Evolutionary conservation across 2,113 vertebrate species (phyloP), one percentile per base, ranked within the genome.

Genomic region (Sturnus vulgaris): DNA sequence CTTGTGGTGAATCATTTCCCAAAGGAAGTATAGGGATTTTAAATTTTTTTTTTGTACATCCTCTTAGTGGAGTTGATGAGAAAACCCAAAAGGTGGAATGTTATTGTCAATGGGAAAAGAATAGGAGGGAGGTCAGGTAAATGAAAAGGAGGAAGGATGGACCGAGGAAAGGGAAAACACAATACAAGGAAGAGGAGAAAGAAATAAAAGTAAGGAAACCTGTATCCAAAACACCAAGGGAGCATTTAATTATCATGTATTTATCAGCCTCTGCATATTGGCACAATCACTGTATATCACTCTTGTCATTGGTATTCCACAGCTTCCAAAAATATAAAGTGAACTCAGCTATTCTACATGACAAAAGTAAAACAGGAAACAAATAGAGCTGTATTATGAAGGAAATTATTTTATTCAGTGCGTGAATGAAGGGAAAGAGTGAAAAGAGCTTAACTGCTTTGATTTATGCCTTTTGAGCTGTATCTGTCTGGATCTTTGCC

Each of bases 61-160:
- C 72, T 90, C 22, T 63, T 70, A 37, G 21, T 53, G 20, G 57
- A 68, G 7, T 44, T 79, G 56, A 84, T 70, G 73, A 88, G 49
- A 76, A 71, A 95, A 88, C 33, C 2, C 44, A 86, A 76, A 59
- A 47, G 12, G 49, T 4, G 17, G 24, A 73, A 44, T 59, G 35
- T 77, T 75, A 30, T 92, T 93, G 92, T 84, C 47, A 75, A 12
- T 55, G 37, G 44, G 49, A 78, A 66, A 91, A 91, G 56, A 94
- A 23, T 68, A 52, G 56, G 52, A 73, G 27, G 11, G 33, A 75
- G 9, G 11, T 59, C 79, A 90, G 42, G 64, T 63, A 90, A 88
- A 90, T 81, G 52, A 92, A 93, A 86, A 90, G 68, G 60, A 95
- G 80, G 91, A 93, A 96, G 82, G 39, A 84, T 44, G 46, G 78